phyloP scores from a whole-genome alignment of 1,140 invertebrate species.

The Drosophila baimaii region DNA sequence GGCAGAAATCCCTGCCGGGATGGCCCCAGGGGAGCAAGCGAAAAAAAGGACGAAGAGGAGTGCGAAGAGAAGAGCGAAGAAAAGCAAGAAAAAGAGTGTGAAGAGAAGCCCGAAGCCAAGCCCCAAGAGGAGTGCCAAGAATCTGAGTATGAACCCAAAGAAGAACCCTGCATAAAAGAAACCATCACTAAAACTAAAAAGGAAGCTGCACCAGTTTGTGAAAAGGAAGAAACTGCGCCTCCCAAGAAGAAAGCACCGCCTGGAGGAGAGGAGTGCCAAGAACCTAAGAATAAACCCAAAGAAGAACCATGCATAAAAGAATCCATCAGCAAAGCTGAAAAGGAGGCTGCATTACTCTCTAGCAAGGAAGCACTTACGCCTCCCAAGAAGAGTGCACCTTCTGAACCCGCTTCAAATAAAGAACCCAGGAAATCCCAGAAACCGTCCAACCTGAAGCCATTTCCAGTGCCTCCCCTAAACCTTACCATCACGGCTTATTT shows the following conservation, averaged over 20 bases:
- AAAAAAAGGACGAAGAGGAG: background rate
- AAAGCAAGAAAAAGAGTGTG: background rate
- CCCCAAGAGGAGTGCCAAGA: background rate
- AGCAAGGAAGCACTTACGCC: no score
- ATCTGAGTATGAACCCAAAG: background rate
- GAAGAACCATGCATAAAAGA: no score
- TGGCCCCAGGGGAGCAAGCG: background rate
- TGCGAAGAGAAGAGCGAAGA: background rate
- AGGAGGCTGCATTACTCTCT: no score
- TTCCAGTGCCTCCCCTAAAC: slow-evolving; percentile 47
- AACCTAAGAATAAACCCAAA: background rate
- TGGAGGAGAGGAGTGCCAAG: background rate
- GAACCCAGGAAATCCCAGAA: no score
- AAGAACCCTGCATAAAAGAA: background rate
- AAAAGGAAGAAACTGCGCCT: no score
- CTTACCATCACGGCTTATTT: slow-evolving; percentile 44
- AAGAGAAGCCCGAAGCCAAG: no score
- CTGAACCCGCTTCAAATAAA: no score
- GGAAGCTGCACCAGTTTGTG: no score
- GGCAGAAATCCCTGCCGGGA: slow-evolving; percentile 31
- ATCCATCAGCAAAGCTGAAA: background rate
- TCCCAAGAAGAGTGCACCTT: background rate
- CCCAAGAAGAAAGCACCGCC: background rate
- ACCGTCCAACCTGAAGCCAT: slow-evolving; percentile 11
- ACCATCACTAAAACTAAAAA: no score